phyloP scores from a whole-genome alignment of 2,888 invertebrate genomes.

The Pseudolycoriella hygida region DNA sequence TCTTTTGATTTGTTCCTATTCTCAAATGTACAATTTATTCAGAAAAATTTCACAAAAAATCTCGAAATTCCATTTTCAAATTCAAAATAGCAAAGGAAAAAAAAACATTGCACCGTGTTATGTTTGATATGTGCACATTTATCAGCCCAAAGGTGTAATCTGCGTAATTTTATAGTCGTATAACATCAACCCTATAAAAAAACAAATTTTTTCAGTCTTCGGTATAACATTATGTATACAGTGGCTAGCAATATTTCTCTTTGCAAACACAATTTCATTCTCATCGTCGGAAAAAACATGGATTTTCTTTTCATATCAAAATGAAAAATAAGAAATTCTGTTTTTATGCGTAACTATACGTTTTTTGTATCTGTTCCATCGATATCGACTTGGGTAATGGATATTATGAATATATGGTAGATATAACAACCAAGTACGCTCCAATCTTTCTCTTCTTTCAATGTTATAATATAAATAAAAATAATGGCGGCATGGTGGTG shows the following conservation, averaged over 20 bases:
- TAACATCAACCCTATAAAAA: constrained; percentile 3
- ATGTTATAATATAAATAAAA: constrained; percentile 6
- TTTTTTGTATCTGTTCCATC: too few species aligned
- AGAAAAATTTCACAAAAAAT: background rate
- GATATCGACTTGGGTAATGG: too few species aligned
- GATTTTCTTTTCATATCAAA: background rate
- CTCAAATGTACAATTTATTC: constrained; percentile 6
- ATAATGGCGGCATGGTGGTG: constrained; percentile 8
- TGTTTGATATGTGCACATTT: constrained; percentile 6
- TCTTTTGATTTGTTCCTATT: background rate
- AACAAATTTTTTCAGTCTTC: background rate
- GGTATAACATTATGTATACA: too few species aligned
- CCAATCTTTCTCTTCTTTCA: background rate
- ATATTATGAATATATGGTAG: too few species aligned
- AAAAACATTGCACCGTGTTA: background rate
- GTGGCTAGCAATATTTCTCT: background rate
- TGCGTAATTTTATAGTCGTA: constrained; percentile 10
- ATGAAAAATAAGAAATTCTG: background rate
- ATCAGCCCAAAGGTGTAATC: constrained; percentile 12
- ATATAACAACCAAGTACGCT: too few species aligned
- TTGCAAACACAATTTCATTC: background rate
- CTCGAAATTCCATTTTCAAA: too few species aligned
- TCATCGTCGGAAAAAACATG: background rate
- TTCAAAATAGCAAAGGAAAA: background rate
- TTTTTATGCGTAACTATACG: background rate